Evolutionary conservation across 2,797 vertebrate genomes (phyloP), one percentile per base, ranked within the genome.

Genomic region (Sebastes ruberrimus): DNA sequence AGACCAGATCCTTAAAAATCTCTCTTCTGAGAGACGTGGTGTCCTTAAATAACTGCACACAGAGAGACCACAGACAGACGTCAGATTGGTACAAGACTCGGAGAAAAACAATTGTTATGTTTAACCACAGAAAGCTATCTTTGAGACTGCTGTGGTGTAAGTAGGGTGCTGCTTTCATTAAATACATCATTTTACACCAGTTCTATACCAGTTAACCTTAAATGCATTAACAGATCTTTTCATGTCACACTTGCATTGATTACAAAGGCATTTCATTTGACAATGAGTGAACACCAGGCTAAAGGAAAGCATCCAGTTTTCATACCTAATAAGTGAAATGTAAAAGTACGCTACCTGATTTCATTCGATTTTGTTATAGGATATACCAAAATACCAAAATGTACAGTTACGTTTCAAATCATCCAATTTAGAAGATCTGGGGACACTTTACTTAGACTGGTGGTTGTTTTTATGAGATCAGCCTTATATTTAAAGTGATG

Each of bases 11-110:
- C 5, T 28, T 8, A 14, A 87, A 0, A 16, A 18, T 4, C 9
- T 1, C 0, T 4, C 2, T 10, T 0, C 3, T 0, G 32, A 87
- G 77, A 25, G 67, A 78, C 10, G 0, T 1, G 6, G 6, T n/a
- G 0, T 11, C 1, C 16, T 10, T 2, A 9, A 35, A 7, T 7
- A 49, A 0, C 84, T 89, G 71, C 46, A 74, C 8, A 70, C 9
- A 74, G 3, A 74, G 16, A 83, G 18, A 83, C 5, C 42, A 68
- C 10, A 66, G 38, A 60, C 30, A 25, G 14, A 35, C 2, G 10
- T 70, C 3, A 49, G 13, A 7, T 10, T 2, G 32, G 57, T 7
- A 30, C 8, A n/a, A 46, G 13, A 59, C 7, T 25, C 2, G 4
- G 55, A 62, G 20, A 25, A 69, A 69, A 49, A 52, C 49, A 52